Evolutionary conservation across 2,888 invertebrate genomes (phyloP).

Genomic region (Blastobasis adustella): DNA sequence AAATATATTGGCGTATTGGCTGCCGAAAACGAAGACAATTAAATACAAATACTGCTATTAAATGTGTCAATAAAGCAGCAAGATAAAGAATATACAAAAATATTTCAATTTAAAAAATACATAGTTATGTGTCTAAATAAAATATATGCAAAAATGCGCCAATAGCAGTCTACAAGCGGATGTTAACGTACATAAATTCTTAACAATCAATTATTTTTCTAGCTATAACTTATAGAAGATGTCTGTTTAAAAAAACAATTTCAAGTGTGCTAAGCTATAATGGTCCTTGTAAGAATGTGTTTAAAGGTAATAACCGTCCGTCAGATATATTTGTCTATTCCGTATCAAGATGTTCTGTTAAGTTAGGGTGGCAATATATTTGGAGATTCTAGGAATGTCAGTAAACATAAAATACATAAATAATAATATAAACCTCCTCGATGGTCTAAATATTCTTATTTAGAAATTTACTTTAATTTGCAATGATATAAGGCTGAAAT

Average conservation of each 20-base stretch:
- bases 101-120: constrained; percentile 15
- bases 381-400: too few species aligned
- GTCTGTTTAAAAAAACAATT: background rate
- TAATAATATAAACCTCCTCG: too few species aligned
- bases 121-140: too few species aligned
- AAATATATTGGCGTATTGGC: too few species aligned
- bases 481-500: too few species aligned
- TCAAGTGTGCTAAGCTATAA: background rate
- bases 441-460: too few species aligned
- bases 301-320: constrained; percentile 1
- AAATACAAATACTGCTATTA: too few species aligned
- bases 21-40: too few species aligned
- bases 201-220: constrained; percentile 4
- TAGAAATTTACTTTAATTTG: too few species aligned
- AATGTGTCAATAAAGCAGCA: too few species aligned
- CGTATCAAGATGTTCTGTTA: background rate
- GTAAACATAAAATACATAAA: too few species aligned
- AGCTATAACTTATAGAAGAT: background rate
- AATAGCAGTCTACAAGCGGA: background rate
- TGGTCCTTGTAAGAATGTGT: background rate
- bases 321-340: background rate
- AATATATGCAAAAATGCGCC: too few species aligned
- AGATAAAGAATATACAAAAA: constrained; percentile 21
- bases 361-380: background rate
- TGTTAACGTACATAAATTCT: constrained; percentile 1